Base-by-base conservation (phyloP, 2,888 invertebrate species). In the Agapetus fuscipes region DNA sequence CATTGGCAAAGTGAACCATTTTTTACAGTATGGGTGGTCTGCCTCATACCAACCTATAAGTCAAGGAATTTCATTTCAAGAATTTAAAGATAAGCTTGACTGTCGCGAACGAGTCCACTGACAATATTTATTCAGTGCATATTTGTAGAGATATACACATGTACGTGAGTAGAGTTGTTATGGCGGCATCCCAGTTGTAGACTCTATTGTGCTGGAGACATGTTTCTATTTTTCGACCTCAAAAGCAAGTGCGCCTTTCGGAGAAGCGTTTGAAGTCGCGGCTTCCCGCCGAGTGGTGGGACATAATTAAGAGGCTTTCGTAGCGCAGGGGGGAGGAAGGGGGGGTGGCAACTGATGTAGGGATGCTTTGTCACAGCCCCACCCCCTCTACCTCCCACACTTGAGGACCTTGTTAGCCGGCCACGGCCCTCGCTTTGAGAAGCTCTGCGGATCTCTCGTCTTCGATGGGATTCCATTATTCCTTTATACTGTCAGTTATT, bases 361-460 rank as follows among this genome's bases (percentile, higher is more conserved):
- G 15, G 27, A 24, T 30, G 27, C 41, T 45, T 45, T 45, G 41
- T 38, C 45, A 41, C 37, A 9, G 17, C 32, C 24, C 32, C n/a
- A 6, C 28, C 15, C 6, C 14, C 14, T 9, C 27, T 29, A 3
- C 2, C 11, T 11, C 20, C 6, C 13, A 5, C 13, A 3, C 30
- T 34, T n/a, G 34, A 40, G 30, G 30, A 25, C 34, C 32, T 44
- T 44, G 44, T 44, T 44, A 44, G 44, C 32, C 30, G 36, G 30
- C 29, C 34, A 30, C 24, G 26, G 25, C 32, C 17, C 43, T 43
- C 34, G 30, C 40, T 40, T 43, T 43, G 40, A 37, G 34, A 28
- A 24, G 16, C 34, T 29, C 17, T 9, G 4, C 20, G 5, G 20
- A 6, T 20, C 20, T 4, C 20, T 20, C 20, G 20, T 6, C 4